Evolutionary conservation across 2,113 vertebrate species (phyloP).

Genomic region (Pipa parva): DNA sequence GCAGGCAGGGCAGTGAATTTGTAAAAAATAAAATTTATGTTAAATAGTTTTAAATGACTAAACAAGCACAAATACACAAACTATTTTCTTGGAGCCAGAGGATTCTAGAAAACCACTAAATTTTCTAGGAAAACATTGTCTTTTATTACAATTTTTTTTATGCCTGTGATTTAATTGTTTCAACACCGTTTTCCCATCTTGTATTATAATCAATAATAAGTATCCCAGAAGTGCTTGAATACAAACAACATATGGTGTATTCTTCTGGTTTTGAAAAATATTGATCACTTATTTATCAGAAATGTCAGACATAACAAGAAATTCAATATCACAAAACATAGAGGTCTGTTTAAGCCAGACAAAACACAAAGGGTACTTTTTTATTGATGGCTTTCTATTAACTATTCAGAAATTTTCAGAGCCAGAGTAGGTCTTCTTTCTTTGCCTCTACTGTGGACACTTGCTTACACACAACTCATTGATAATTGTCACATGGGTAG

Average conservation of each 20-base stretch:
- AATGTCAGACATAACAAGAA: neutral
- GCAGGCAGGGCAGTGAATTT: too few relatives aligned
- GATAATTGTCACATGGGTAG: too few relatives aligned
- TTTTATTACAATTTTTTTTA: neutral
- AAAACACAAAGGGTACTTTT: neutral
- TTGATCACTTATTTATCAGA: neutral
- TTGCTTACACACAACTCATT: too few relatives aligned
- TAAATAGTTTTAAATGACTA: too few relatives aligned
- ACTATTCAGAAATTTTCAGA: too few relatives aligned
- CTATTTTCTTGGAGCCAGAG: too few relatives aligned
- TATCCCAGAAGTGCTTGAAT: neutral
- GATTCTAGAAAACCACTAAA: neutral
- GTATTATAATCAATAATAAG: neutral
- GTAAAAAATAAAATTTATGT: too few relatives aligned
- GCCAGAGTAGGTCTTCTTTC: too few relatives aligned
- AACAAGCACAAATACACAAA: too few relatives aligned
- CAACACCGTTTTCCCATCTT: neutral
- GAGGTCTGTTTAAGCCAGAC: neutral
- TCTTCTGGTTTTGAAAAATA: neutral
- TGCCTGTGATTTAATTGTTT: neutral
- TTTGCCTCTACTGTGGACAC: too few relatives aligned
- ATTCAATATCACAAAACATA: neutral
- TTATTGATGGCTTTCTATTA: neutral
- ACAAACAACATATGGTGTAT: neutral
- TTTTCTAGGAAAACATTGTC: neutral